A percentile compares a stretch with the other conserved stretches of the same genome.
phyloP scores from a whole-genome alignment of 2,113 vertebrate genomes.

The Antechinus flavipes region DNA sequence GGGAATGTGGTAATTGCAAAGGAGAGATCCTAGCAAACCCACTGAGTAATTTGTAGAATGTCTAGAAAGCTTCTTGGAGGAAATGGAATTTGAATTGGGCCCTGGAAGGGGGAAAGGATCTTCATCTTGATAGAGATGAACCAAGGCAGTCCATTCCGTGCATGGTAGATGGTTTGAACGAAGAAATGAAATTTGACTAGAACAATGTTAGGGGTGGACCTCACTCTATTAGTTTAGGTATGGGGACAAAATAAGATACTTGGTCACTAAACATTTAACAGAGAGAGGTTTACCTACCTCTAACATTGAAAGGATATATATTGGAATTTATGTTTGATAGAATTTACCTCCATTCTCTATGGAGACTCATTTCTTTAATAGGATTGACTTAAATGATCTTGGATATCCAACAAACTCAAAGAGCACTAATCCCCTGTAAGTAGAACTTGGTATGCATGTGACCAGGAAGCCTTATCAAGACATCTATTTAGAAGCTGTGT shows the following conservation, averaged over 20 bases:
- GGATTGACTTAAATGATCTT: too few species aligned
- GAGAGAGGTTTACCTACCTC: too few species aligned
- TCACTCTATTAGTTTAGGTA: background rate
- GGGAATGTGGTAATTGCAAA: background rate
- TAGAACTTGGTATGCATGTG: background rate
- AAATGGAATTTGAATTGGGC: background rate
- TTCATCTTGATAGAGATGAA: background rate
- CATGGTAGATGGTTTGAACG: background rate
- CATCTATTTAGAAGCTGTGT: too few species aligned
- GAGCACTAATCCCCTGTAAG: too few species aligned
- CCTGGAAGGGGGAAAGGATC: background rate
- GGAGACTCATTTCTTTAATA: too few species aligned
- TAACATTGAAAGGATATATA: too few species aligned
- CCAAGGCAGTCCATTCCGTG: background rate
- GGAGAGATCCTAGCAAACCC: background rate
- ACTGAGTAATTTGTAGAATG: background rate
- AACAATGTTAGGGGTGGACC: background rate
- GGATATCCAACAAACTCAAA: too few species aligned
- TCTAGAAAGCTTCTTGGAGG: background rate
- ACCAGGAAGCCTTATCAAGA: background rate
- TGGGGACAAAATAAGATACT: background rate
- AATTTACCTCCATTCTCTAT: too few species aligned
- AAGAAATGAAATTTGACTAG: background rate
- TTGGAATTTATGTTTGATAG: too few species aligned
- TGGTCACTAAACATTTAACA: background rate